Evolutionary conservation across 2,888 invertebrate genomes (phyloP), one percentile per base, ranked within the genome.

Genomic region (Oxyteleia sp.): DNA sequence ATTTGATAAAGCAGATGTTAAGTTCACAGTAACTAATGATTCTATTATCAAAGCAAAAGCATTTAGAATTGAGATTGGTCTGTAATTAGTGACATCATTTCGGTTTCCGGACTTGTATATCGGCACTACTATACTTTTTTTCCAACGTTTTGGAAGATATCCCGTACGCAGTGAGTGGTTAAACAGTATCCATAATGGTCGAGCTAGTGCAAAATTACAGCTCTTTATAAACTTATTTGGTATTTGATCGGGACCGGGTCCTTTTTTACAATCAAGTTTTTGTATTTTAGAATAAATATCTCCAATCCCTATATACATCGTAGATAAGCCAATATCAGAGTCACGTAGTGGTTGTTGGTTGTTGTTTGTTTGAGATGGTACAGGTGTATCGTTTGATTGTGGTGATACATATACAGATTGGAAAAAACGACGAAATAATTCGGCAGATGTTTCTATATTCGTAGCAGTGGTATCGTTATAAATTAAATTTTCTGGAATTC

Each of bases 181-280:
- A 38, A 57, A 57, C 11, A 57, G n/a, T 8, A 57, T 3, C 38
- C 57, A 57, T 8, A 57, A n/a, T 1, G 57, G 57, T 20, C 57
- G 16, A 1, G 38, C 20, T 5, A 57, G 3, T 1, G 57, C 10
- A 20, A 38, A 57, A 11, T 38, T 18, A 38, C 57, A 57, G 38
- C 20, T 15, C 4, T 38, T 38, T 10, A 57, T 35, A 20, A 35
- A 57, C 16, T 18, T 57, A n/a, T n/a, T 10, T 35, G 57, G 18
- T 13, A 57, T 38, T 4, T 20, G 3, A 20, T 38, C 57, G 4
- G 38, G 57, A 13, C 38, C 57, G 0, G 38, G 57, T 29, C 45
- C 16, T 18, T 45, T 45, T 10, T 20, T 45, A 45, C 10, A 4
- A 8, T 45, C 8, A 7, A 45, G 45, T 45, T 7, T 15, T 45